These are phyloP conservation scores for Camptogramma bilineatum DNA, from an alignment of 2,888 invertebrate species.

Conservation along the genomic window DNA sequence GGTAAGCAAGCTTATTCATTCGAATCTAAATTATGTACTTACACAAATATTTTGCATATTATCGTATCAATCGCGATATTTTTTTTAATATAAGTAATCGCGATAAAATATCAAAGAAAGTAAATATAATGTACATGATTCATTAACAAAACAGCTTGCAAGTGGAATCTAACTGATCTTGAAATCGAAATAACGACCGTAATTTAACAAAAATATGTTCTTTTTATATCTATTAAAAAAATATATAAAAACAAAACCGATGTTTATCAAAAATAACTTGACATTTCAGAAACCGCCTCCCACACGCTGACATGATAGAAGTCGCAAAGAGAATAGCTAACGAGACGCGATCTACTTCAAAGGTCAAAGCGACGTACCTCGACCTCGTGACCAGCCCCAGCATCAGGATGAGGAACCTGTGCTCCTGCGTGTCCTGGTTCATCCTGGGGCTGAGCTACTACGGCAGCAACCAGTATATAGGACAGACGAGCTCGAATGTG, in stretches of 20 bases:
- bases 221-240: too few relatives aligned
- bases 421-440: slow-evolving; percentile 89
- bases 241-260: too few relatives aligned
- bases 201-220: too few relatives aligned
- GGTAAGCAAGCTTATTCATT: slow-evolving; percentile 39
- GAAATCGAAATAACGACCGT: too few relatives aligned
- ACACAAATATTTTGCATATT: too few relatives aligned
- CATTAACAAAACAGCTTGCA: too few relatives aligned
- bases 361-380: slow-evolving; percentile 76
- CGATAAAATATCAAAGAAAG: too few relatives aligned
- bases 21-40: too few relatives aligned
- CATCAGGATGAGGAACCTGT: slow-evolving; percentile 87
- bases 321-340: slow-evolving; percentile 51
- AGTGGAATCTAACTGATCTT: too few relatives aligned
- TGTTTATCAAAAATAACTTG: neutral
- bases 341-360: slow-evolving; percentile 56
- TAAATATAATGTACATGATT: too few relatives aligned
- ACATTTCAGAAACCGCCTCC: slow-evolving; percentile 69
- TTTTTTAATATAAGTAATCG: too few relatives aligned
- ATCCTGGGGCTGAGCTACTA: slow-evolving; percentile 92
- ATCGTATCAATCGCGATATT: too few relatives aligned
- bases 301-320: slow-evolving; percentile 66
- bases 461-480: slow-evolving; percentile 91
- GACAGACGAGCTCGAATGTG: slow-evolving; percentile 90
- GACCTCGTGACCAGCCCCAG: slow-evolving; percentile 87